These are phyloP conservation scores for Notiomystis cincta DNA, from an alignment of 2,113 vertebrate genomes.

Conservation along the genomic window DNA sequence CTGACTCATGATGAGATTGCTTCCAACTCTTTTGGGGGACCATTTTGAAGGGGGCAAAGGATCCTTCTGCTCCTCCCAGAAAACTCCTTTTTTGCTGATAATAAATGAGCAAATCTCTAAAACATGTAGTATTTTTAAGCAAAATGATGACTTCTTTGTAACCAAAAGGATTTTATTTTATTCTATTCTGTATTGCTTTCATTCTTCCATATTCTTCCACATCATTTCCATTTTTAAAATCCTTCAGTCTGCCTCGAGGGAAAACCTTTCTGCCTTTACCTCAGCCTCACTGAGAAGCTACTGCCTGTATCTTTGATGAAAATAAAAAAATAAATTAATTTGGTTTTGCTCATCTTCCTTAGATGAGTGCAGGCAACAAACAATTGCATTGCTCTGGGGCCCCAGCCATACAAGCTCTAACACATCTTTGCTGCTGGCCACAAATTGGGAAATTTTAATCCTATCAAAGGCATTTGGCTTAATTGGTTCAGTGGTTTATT, in stretches of 20 bases:
- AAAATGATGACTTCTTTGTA: not conserved
- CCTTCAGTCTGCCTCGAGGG: not conserved
- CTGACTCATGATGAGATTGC: not conserved
- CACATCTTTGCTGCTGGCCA: not conserved
- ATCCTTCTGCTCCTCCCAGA: not conserved
- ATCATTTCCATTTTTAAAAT: not conserved
- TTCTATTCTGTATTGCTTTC: not conserved
- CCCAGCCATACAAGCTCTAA: not conserved
- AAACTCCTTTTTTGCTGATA: not conserved
- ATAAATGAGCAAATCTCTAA: not conserved
- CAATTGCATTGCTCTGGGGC: not conserved
- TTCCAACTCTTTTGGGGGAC: not conserved
- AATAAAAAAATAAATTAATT: not conserved
- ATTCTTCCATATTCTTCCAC: not conserved
- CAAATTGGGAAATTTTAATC: not conserved
- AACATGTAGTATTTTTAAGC: fast-evolving
- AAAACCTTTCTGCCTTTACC: not conserved
- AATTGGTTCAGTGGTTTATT: not conserved
- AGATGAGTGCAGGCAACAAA: not conserved
- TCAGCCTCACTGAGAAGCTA: not conserved
- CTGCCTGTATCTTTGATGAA: not conserved
- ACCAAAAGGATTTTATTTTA: not conserved
- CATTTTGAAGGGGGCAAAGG: not conserved
- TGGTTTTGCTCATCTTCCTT: not conserved
- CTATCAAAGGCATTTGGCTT: not conserved